Percentiles rank a stretch among this genome's conserved stretches.
phyloP scores from a whole-genome alignment of 2,888 invertebrate genomes.

The Eledone cirrhosa region DNA sequence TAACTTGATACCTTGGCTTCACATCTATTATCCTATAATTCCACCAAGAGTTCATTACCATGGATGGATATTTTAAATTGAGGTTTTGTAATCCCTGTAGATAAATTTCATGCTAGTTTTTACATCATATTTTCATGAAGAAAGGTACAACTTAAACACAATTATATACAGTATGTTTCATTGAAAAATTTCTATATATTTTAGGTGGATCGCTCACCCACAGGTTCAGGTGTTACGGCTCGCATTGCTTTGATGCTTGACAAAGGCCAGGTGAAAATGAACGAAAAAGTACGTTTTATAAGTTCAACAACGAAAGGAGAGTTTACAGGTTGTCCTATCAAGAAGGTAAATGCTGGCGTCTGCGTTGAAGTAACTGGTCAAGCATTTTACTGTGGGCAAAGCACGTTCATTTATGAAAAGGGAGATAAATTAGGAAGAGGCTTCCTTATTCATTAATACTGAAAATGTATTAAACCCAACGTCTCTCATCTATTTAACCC shows the following conservation, averaged over 20 bases:
- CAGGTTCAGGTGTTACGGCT: conserved; percentile 66
- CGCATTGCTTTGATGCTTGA: conserved; percentile 61
- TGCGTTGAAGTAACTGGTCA: conserved; percentile 65
- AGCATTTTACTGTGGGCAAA: conserved; percentile 48
- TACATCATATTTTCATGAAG: not conserved
- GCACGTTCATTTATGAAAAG: conserved; percentile 57
- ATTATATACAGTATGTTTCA: not conserved
- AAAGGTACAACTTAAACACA: no score
- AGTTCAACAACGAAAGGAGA: conserved; percentile 52
- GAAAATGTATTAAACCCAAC: not conserved
- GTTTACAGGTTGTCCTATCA: conserved; percentile 44
- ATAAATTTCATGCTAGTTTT: not conserved
- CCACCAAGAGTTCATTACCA: no score
- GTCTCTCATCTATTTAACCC: not conserved
- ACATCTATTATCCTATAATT: no score
- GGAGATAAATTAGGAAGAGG: conserved; percentile 59
- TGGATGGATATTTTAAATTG: no score
- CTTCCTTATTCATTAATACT: conserved; percentile 52
- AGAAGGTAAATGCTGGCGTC: conserved; percentile 49
- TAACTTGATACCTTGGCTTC: no score
- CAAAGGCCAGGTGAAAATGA: conserved; percentile 47
- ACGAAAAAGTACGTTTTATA: conserved; percentile 54
- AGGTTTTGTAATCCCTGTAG: no score
- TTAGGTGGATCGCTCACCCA: conserved; percentile 66
- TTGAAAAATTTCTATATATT: not conserved